phyloP scores from a whole-genome alignment of 2,888 invertebrate species.

The Troides aeacus region DNA sequence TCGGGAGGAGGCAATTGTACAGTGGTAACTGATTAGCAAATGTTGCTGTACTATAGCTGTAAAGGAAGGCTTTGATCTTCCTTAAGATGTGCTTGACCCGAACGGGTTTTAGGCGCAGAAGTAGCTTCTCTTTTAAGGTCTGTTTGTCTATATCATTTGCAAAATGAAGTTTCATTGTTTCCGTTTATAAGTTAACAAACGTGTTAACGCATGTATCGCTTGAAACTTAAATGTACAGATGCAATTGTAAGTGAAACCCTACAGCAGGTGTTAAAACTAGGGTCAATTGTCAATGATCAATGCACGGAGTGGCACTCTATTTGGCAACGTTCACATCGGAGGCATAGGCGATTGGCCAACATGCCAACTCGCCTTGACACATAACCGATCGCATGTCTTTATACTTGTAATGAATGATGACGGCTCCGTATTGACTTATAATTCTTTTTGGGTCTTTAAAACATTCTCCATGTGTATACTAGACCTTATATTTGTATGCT shows the following conservation, averaged over 20 bases:
- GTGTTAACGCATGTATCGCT: neutral
- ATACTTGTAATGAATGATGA: conserved; percentile 36
- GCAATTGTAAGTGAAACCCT: neutral
- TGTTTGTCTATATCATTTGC: no score
- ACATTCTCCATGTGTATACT: neutral
- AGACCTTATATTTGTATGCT: neutral
- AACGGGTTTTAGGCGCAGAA: no score
- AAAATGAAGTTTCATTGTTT: no score
- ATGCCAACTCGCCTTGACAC: conserved; percentile 39
- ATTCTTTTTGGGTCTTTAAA: conserved; percentile 10
- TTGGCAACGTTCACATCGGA: conserved; percentile 29
- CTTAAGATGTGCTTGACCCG: no score
- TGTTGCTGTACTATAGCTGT: no score
- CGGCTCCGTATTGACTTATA: conserved; percentile 23
- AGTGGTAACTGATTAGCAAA: no score
- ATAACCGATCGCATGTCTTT: conserved; percentile 35
- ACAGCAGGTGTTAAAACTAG: conserved; percentile 18
- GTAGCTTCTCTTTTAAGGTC: no score
- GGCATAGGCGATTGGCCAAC: conserved; percentile 30
- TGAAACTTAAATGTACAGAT: neutral
- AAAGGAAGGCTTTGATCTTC: no score
- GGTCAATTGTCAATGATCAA: conserved; percentile 20
- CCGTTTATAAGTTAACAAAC: no score
- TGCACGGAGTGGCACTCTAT: conserved; percentile 12
- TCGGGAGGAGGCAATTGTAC: no score